Base-by-base conservation (phyloP, 2,797 vertebrate species). In the Crenuchus spilurus region DNA sequence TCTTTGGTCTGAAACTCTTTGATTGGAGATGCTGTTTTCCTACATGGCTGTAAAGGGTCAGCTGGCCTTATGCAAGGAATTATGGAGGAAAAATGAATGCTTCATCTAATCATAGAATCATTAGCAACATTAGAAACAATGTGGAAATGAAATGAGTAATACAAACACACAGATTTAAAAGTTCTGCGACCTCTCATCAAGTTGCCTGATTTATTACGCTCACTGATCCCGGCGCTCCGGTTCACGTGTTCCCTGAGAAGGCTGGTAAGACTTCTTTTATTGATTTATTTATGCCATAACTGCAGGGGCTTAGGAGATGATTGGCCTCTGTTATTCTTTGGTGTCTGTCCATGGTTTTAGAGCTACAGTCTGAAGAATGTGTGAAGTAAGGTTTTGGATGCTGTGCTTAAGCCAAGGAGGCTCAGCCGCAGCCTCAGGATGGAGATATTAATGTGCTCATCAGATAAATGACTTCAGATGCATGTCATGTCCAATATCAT, bases 231-330 rank as follows among this genome's bases (percentile, higher is more conserved):
- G 28, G n/a, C 16, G 20, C 39, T 46, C 57, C 26, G 14, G 30
- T 55, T 30, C 48, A 39, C 22, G 28, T 70, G 74, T 63, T 54
- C 48, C 18, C 20, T 8, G 46, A 16, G 16, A n/a, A 54, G 49
- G 35, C 48, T 46, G 37, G 58, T 64, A 7, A 70, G 35, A 20
- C n/a, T 22, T 10, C 41, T 51, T 67, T 65, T 71, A 70, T 74
- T 82, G 70, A 80, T 84, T 80, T 74, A 80, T 82, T 80, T 72
- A 75, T 72, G 75, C 22, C 41, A 44, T 63, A 75, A 72, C 74
- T 61, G 44, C 48, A 22, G 28, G 5, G 57, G 62, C 61, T 70
- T 75, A 55, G 64, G 1, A 51, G 65, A 52, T 26, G 37, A 77
- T 70, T 68, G 70, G 48, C 70, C 20, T 11, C 41, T 52, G 62